These are phyloP conservation scores for Psittacula cyanocephala DNA, from an alignment of 2,113 vertebrate genomes.

Conservation along the genomic window DNA sequence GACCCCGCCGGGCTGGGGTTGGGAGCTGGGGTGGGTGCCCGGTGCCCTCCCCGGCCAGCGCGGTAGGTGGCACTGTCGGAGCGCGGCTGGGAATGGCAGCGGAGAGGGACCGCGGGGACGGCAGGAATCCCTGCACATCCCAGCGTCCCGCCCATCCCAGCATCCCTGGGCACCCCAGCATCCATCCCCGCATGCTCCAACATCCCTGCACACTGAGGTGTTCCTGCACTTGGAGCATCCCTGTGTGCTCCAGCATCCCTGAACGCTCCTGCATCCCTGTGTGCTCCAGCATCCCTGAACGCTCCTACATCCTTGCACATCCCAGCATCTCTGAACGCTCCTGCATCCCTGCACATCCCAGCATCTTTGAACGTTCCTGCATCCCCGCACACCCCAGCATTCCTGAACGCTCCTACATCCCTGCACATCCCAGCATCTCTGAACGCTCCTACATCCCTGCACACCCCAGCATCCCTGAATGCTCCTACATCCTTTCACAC, in stretches of 20 bases:
- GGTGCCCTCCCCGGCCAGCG: not conserved
- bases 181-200: too few relatives aligned
- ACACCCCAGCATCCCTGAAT: accelerated
- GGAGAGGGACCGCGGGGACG: not conserved
- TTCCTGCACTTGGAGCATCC: too few relatives aligned
- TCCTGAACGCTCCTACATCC: too few relatives aligned
- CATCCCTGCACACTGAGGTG: too few relatives aligned
- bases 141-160: too few relatives aligned
- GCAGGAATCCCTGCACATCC: not conserved
- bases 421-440: not conserved
- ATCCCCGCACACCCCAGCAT: not conserved
- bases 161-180: accelerated
- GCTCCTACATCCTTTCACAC: accelerated
- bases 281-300: not conserved
- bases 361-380: not conserved
- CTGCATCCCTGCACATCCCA: not conserved
- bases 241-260: not conserved
- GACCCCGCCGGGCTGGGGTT: not conserved
- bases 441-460: not conserved
- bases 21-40: not conserved
- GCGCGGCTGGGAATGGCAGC: not conserved
- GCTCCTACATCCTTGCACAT: too few relatives aligned
- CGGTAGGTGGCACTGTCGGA: not conserved
- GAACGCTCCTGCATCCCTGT: not conserved
- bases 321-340: not conserved